phyloP scores from a whole-genome alignment of 2,888 invertebrate genomes.

The Drosophila suboccidentalis region DNA sequence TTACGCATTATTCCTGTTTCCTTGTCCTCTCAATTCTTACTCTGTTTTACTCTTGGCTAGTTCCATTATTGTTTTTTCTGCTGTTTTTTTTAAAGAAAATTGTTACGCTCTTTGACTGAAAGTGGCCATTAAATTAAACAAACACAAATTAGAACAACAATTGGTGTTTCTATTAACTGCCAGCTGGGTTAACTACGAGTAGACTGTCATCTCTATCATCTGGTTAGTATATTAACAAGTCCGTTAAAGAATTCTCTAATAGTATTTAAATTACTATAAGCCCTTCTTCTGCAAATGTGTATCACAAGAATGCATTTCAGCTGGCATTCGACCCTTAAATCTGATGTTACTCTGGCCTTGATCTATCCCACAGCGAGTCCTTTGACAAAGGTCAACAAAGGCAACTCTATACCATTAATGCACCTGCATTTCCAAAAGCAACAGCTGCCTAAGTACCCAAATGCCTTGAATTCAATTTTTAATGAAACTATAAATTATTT shows the following conservation, averaged over 20 bases:
- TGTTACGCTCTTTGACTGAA: constrained; percentile 38
- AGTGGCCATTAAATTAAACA: constrained; percentile 54
- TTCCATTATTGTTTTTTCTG: constrained; percentile 31
- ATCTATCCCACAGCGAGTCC: constrained; percentile 15
- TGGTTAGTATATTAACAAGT: neutral
- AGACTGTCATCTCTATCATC: neutral
- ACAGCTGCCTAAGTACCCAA: constrained; percentile 4
- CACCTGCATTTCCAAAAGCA: constrained; percentile 30
- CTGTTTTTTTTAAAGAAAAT: constrained; percentile 37
- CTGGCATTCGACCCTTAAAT: neutral
- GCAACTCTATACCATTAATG: constrained; percentile 4
- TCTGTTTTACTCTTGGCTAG: constrained; percentile 22
- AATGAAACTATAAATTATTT: neutral
- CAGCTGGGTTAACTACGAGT: constrained; percentile 16
- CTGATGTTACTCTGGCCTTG: constrained; percentile 12
- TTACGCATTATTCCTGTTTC: constrained; percentile 69
- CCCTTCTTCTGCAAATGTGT: neutral
- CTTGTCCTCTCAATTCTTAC: constrained; percentile 35
- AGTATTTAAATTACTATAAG: neutral
- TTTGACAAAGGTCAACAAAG: constrained; percentile 22
- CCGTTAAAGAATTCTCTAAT: no score
- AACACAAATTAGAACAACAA: constrained; percentile 56
- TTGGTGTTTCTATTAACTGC: constrained; percentile 41
- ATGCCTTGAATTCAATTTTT: no score
- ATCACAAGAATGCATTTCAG: neutral